Base-by-base conservation (phyloP, 2,113 vertebrate genomes). In the Calypte anna region DNA sequence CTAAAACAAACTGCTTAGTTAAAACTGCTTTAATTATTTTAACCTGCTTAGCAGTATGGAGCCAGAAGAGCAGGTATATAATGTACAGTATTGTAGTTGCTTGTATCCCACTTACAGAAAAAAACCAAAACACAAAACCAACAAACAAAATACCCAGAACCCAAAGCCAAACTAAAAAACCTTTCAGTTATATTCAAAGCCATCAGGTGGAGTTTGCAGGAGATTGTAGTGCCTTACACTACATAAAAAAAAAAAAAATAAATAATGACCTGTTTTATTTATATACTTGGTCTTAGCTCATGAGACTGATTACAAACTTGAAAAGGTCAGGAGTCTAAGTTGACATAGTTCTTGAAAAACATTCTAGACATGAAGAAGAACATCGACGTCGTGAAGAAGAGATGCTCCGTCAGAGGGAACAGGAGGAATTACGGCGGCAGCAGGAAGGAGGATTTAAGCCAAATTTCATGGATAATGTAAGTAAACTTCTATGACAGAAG, bases 401-500 rank as follows among this genome's bases (percentile, higher is more conserved):
- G 89, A 98, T 99, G 98, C 97, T 99, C 7, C 98, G 99, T 33
- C 99, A 99, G 94, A 98, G 99, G 93, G 99, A 99, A n/a, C 99
- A 99, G 86, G 99, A 99, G 31, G 99, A 99, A 40, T 74, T 99
- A 77, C 98, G 99, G 57, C 98, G 98, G 14, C 98, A 99, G 73
- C 98, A 99, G 44, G 99, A 99, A 4, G 98, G 97, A 75, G 98
- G 98, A 81, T 99, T 99, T 97, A 99, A 99, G 92, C 97, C 98
- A 58, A 99, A 98, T 96, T 99, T 98, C 97, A 97, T 98, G 97
- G 99, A 99, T 70, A 98, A 97, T 61, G 99, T 99, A 98, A 99
- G 99, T 99, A 97, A 92, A 82, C 54, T 77, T 73, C 24, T 68
- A 17, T 57, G 67, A 82, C 16, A 22, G 18, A 92, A 74, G 33